phyloP scores from a whole-genome alignment of 2,797 vertebrate species.

The Euthynnus affinis region DNA sequence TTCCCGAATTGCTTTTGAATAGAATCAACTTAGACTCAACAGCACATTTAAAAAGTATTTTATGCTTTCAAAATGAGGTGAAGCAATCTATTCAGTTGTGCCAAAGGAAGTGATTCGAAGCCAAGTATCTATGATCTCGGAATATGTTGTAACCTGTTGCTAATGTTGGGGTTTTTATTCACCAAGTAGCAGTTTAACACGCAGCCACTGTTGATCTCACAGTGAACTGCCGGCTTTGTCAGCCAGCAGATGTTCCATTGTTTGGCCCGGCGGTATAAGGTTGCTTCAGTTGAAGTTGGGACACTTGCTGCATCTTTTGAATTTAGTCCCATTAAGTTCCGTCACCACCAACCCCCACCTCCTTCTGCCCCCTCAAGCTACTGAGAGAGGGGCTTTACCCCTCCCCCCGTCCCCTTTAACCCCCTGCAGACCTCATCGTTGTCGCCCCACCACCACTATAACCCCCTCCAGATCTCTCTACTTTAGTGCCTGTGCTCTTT shows the following conservation, averaged over 20 bases:
- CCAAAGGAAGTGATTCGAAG: background rate
- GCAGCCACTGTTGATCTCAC: slow-evolving; percentile 40
- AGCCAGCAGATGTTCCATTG: slow-evolving; percentile 85
- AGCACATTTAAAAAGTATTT: background rate
- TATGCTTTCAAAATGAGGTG: slow-evolving; percentile 1
- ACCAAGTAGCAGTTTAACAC: slow-evolving; percentile 29
- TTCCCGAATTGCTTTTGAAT: background rate
- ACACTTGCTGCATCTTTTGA: slow-evolving; percentile 85
- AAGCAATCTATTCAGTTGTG: background rate
- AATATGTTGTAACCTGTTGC: slow-evolving; percentile 59
- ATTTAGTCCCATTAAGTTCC: slow-evolving; percentile 74
- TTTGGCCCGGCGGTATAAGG: slow-evolving; percentile 72
- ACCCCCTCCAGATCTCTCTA: slow-evolving; percentile 35
- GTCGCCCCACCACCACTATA: slow-evolving; percentile 46
- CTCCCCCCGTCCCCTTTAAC: slow-evolving; percentile 74
- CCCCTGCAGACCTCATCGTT: slow-evolving; percentile 66
- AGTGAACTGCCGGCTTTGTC: slow-evolving; percentile 65
- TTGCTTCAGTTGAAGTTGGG: slow-evolving; percentile 82
- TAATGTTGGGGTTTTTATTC: slow-evolving; percentile 20
- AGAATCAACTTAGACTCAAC: background rate
- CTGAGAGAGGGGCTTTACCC: slow-evolving; percentile 67
- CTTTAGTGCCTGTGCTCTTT: slow-evolving; percentile 60
- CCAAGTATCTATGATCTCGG: slow-evolving; percentile 13
- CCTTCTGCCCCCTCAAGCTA: slow-evolving; percentile 52
- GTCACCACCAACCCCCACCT: slow-evolving; percentile 51